Evolutionary conservation across 2,113 vertebrate genomes (phyloP).

Genomic region (Zapus hudsonius): DNA sequence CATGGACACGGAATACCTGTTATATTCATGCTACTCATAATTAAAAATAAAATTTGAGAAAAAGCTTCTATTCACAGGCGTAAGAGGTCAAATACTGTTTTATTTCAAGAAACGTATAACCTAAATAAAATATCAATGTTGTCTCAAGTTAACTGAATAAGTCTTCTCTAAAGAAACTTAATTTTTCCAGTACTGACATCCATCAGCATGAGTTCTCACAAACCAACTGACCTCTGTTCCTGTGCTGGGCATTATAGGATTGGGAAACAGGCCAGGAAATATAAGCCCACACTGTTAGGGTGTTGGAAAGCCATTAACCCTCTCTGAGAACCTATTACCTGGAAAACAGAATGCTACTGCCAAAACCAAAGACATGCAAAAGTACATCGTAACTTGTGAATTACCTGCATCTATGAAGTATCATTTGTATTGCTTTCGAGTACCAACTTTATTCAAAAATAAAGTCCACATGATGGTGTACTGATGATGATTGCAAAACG

Average conservation of each 20-base stretch:
- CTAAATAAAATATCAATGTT: conserved; percentile 1
- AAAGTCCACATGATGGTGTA: not conserved
- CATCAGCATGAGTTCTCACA: not conserved
- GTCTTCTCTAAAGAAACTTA: not conserved
- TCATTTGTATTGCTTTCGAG: not conserved
- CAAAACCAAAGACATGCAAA: not conserved
- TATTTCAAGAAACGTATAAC: not conserved
- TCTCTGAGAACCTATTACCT: not conserved
- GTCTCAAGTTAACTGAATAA: not conserved
- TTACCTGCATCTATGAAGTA: not conserved
- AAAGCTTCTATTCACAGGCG: not conserved
- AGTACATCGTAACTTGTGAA: not conserved
- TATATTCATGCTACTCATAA: not conserved
- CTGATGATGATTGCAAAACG: not conserved
- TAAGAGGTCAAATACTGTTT: not conserved
- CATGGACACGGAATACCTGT: not conserved
- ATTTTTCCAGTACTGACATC: not conserved
- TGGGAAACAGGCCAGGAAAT: not conserved
- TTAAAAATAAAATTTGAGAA: conserved; percentile 28
- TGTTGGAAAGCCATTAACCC: not conserved
- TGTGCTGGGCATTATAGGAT: not conserved
- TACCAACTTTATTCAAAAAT: not conserved
- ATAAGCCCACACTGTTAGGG: no score
- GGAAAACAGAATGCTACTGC: not conserved
- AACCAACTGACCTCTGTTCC: not conserved